Conservation (phyloP, 2,797 vertebrate genomes). For the Gephyroberyx darwinii region DNA sequence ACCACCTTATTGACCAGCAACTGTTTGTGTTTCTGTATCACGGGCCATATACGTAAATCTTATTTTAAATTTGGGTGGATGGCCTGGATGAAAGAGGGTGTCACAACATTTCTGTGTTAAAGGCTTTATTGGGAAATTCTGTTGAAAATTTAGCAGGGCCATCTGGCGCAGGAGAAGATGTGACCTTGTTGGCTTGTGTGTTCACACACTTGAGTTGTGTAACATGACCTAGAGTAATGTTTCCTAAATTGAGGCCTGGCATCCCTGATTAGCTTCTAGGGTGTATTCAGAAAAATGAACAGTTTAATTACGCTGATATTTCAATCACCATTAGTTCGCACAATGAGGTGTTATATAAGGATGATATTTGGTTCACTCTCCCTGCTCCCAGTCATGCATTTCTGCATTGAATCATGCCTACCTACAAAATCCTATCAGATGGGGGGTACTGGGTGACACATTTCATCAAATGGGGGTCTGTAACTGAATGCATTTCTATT, state of each 20-base stretch:
- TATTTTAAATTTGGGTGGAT: conserved; percentile 1
- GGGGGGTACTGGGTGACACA: no score
- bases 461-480: no score
- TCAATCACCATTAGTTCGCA: no score
- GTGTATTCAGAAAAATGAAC: neutral
- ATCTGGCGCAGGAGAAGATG: neutral
- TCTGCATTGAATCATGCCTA: no score
- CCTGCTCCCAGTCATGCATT: no score
- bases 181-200: neutral
- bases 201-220: neutral
- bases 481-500: no score
- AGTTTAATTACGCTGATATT: neutral
- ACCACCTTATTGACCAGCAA: conserved; percentile 45
- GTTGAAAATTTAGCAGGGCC: neutral
- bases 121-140: conserved; percentile 35
- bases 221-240: neutral
- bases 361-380: no score
- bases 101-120: conserved; percentile 24
- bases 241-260: neutral
- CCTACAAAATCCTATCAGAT: no score
- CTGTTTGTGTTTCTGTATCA: conserved; percentile 28
- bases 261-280: neutral
- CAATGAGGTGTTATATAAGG: no score
- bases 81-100: neutral
- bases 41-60: neutral